Base-by-base conservation (phyloP, 2,888 invertebrate genomes). In the Dicyrtomina minuta region DNA sequence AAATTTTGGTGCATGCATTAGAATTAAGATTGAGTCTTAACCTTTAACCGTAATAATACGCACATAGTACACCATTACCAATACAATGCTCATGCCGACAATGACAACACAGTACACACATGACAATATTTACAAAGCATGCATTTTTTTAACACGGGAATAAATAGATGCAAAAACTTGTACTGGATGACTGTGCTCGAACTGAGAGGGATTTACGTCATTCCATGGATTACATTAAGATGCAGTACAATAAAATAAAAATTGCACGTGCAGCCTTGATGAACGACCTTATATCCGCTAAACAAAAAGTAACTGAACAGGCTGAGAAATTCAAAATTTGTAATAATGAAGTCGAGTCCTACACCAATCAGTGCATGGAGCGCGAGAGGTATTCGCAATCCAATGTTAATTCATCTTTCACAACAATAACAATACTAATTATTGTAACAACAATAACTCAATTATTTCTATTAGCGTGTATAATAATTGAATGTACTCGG, bases 191-290 rank as follows among this genome's bases (percentile, higher is more conserved):
- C 24, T 73, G 75, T 56, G 69, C 66, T 0, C 60, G 76, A 15
- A 64, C 71, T 17, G 75, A 75, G 49, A 72, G 72, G 41, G 70
- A 75, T 12, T 56, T 76, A 13, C 65, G 70, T 43, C 66, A 68
- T 17, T 58, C 59, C 10, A 66, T 76, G 17, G 67, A 44, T n/a
- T 46, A 66, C 24, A 62, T 74, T 39, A 68, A 68, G 44, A 70
- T 71, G 53, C 65, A 33, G 17, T 75, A 71, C 55, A 72, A 71
- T 33, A 49, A 49, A 12, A 26, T 76, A 3, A 76, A 77, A 65
- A 70, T 74, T 39, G 75, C 75, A 17, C 72, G 73, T 46, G 70
- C 75, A 12, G 70, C 70, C 2, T 66, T 76, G 26, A 65, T 76
- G 24, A 72, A 73, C 24, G 76, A 77, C 26, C 61, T 77, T 0